Percentiles rank a stretch among this genome's conserved stretches.
These are phyloP conservation scores for Trissoscelio sp. DNA, from an alignment of 2,888 invertebrate species.

Conservation along the genomic window DNA sequence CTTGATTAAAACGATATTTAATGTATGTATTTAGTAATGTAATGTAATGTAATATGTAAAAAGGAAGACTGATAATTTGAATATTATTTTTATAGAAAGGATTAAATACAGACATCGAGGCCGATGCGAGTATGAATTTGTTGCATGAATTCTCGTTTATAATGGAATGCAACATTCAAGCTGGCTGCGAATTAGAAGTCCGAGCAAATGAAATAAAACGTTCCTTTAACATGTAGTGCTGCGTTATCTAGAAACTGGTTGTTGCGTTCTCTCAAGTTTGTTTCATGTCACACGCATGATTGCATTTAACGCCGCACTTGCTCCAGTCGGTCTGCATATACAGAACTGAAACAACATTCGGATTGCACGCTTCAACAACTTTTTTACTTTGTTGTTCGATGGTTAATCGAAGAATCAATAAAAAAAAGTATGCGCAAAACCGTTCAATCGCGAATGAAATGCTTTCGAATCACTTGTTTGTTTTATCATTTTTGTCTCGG, in stretches of 20 bases:
- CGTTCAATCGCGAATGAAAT: conserved; percentile 14
- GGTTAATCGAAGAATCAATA: not conserved
- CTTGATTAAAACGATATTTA: not conserved
- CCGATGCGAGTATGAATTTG: conserved; percentile 62
- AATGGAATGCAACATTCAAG: conserved; percentile 70
- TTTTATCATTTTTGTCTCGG: not conserved
- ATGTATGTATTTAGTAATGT: conserved; percentile 18
- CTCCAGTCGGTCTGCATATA: conserved; percentile 30
- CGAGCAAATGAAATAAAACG: conserved; percentile 41
- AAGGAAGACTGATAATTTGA: conserved; percentile 16
- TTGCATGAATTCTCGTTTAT: conserved; percentile 66
- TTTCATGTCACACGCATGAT: conserved; percentile 50
- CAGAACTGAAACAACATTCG: conserved; percentile 22
- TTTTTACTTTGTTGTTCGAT: conserved; percentile 1
- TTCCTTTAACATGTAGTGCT: conserved; percentile 38
- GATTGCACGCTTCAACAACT: not conserved
- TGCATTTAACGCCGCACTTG: conserved; percentile 38
- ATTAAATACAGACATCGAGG: conserved; percentile 66
- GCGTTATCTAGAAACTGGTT: conserved; percentile 50
- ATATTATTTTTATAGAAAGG: conserved; percentile 45
- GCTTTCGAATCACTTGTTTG: conserved; percentile 24
- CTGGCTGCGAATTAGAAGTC: conserved; percentile 63
- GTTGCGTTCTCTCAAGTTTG: conserved; percentile 50
- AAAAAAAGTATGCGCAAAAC: not conserved
- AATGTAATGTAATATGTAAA: not conserved